These are phyloP conservation scores for Micrastur ruficollis DNA, from an alignment of 2,797 vertebrate genomes.

Conservation along the genomic window DNA sequence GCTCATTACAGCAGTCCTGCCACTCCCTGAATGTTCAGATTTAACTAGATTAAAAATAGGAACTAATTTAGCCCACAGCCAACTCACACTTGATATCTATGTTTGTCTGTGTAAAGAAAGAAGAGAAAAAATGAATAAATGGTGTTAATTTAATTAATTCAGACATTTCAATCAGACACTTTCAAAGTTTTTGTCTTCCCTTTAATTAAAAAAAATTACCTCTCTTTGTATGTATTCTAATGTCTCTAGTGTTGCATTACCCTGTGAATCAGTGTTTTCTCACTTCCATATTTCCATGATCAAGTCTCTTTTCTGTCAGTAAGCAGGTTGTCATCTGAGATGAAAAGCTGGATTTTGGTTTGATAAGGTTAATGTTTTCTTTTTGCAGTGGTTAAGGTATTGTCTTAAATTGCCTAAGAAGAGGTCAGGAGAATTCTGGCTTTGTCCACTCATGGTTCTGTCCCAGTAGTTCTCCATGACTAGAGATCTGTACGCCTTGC, in stretches of 20 bases:
- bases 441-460: background rate
- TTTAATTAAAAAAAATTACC: background rate
- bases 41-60: background rate
- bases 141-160: background rate
- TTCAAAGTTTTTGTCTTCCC: background rate
- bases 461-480: background rate
- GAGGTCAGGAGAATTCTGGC: background rate
- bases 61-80: background rate
- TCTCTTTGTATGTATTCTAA: background rate
- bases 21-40: background rate
- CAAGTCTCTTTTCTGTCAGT: background rate
- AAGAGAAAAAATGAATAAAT: background rate
- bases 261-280: background rate
- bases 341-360: background rate
- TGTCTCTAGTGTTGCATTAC: background rate
- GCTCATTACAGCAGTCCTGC: background rate
- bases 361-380: background rate
- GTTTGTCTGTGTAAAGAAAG: background rate
- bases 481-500: background rate
- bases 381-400: background rate
- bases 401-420: background rate
- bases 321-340: background rate
- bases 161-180: background rate
- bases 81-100: background rate
- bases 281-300: background rate